Conservation (phyloP, 2,113 vertebrate species). For the Cygnus buccinator region DNA sequence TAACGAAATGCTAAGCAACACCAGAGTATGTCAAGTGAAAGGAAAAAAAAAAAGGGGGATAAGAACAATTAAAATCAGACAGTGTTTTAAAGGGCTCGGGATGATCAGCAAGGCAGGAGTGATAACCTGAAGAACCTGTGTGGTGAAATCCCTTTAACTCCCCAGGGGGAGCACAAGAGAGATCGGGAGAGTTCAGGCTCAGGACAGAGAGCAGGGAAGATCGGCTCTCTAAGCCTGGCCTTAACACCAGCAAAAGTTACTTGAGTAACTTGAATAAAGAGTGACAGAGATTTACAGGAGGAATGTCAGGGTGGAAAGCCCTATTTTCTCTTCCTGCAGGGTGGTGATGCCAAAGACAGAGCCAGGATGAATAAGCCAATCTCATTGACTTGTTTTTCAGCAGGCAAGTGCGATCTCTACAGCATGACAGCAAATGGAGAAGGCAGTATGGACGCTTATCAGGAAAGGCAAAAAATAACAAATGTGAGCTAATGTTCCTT, state of each 20-base stretch:
- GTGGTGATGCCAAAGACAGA: neutral
- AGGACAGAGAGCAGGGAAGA: neutral
- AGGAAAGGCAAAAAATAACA: neutral
- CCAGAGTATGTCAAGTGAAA: constrained; percentile 28
- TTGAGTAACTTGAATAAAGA: neutral
- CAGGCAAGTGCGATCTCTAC: neutral
- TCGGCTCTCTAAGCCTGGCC: neutral
- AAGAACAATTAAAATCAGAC: constrained; percentile 45
- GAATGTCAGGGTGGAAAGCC: neutral
- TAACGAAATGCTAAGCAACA: constrained; percentile 66
- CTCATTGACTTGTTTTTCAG: neutral
- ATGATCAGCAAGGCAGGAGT: constrained; percentile 22
- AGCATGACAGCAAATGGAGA: neutral
- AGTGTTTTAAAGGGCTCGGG: neutral
- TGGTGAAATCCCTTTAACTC: neutral
- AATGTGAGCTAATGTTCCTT: neutral
- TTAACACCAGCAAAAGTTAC: neutral
- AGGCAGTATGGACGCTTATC: neutral
- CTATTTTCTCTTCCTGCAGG: neutral
- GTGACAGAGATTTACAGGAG: neutral
- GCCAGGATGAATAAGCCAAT: neutral
- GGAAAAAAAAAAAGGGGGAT: neutral
- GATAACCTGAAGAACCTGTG: neutral
- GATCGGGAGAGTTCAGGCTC: neutral
- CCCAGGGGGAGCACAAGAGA: neutral